A percentile compares a stretch with the other conserved stretches of the same genome.
Evolutionary conservation across 2,113 vertebrate genomes (phyloP).

Genomic region (Mormoops blainvillei): DNA sequence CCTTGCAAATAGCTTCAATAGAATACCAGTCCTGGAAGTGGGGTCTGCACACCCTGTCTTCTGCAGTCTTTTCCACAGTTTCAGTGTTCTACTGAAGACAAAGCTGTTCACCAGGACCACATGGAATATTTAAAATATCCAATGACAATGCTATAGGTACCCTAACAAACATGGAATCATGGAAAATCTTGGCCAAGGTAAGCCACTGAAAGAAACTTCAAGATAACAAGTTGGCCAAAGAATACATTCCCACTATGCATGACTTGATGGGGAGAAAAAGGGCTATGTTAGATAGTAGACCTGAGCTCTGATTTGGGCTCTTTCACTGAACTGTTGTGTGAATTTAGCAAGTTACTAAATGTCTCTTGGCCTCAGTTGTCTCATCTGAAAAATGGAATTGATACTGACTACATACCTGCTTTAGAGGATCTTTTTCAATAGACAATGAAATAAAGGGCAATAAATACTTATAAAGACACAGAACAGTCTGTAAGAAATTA

Average conservation of each 20-base stretch:
- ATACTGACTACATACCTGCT: not conserved
- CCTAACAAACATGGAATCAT: not conserved
- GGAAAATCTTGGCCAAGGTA: not conserved
- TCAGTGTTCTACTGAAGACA: not conserved
- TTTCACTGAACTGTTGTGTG: not conserved
- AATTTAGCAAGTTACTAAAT: conserved; percentile 6
- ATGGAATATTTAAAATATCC: not conserved
- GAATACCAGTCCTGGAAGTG: not conserved
- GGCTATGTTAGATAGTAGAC: not conserved
- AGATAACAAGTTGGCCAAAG: not conserved
- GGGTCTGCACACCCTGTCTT: not conserved
- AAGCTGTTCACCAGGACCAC: not conserved
- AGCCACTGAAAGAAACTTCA: not conserved
- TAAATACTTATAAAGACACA: not conserved
- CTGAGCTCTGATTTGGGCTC: not conserved
- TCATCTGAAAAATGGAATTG: conserved; percentile 19
- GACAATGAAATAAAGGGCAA: not conserved
- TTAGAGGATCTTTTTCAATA: not conserved
- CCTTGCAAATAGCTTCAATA: not conserved
- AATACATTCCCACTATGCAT: not conserved
- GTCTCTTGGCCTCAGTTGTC: not conserved
- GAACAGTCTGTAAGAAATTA: not conserved
- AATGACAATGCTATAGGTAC: not conserved
- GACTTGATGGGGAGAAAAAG: not conserved
- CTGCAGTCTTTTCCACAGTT: not conserved